Percentiles rank a stretch among this genome's conserved stretches.
Evolutionary conservation across 1,140 invertebrate genomes (phyloP).

Genomic region (Gonioctena quinquepunctata): DNA sequence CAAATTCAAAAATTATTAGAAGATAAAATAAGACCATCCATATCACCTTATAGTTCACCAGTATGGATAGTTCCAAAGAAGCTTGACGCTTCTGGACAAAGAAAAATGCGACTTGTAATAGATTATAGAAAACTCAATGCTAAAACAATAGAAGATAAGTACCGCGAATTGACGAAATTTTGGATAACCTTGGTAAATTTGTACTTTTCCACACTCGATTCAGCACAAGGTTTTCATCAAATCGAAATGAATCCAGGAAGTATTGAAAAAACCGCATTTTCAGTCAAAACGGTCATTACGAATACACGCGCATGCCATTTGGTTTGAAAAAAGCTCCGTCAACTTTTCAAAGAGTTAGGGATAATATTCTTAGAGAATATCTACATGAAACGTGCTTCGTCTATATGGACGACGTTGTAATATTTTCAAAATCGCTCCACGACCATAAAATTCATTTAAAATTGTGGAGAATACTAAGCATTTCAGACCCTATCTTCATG

Average conservation of each 20-base stretch:
- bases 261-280: constrained; percentile 55
- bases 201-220: constrained; percentile 55
- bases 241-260: constrained; percentile 47
- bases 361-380: neutral
- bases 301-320: constrained; percentile 34
- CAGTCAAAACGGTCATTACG: constrained; percentile 46
- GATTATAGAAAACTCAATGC: neutral
- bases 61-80: constrained; percentile 1
- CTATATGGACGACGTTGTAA: neutral
- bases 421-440: neutral
- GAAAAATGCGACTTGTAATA: neutral
- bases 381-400: neutral
- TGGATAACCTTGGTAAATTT: constrained; percentile 25
- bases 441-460: neutral
- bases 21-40: neutral
- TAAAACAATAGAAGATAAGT: constrained; percentile 8
- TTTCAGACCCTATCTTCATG: too few relatives aligned
- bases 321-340: neutral
- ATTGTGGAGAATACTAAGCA: too few relatives aligned
- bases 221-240: constrained; percentile 57
- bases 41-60: neutral
- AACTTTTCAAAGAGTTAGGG: constrained; percentile 6
- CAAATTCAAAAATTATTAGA: neutral
- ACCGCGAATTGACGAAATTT: neutral
- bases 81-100: neutral